Conservation (phyloP, 2,888 invertebrate genomes). For the Ecdyonurus torrentis region DNA sequence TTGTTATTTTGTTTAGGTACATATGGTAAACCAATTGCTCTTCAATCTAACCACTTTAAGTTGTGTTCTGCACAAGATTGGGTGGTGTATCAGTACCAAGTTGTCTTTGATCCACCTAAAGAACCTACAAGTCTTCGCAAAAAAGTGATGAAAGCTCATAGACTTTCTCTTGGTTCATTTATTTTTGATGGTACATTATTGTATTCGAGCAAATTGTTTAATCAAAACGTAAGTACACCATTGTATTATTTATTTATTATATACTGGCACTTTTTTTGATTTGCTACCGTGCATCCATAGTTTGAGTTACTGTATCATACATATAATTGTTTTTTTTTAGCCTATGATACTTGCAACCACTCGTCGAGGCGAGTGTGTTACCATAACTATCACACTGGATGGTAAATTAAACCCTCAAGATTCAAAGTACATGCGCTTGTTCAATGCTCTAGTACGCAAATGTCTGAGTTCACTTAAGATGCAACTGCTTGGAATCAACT, state of each 20-base stretch:
- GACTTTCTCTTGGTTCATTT: slow-evolving; percentile 19
- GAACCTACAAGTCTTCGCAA: background rate
- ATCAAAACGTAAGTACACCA: background rate
- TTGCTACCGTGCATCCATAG: too few species aligned
- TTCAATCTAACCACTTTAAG: background rate
- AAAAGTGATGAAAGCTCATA: background rate
- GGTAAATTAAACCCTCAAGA: background rate
- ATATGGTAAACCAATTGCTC: background rate
- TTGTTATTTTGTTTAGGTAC: too few species aligned
- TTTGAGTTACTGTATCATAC: too few species aligned
- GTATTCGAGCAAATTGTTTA: slow-evolving; percentile 14
- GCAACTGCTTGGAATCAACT: slow-evolving; percentile 17
- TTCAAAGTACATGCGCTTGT: background rate
- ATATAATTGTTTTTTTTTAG: too few species aligned
- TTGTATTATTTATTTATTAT: too few species aligned
- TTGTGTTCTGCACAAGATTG: background rate
- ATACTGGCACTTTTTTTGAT: too few species aligned
- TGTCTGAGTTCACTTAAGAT: background rate
- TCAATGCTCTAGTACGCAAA: background rate
- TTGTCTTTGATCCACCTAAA: background rate
- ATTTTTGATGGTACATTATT: slow-evolving; percentile 20
- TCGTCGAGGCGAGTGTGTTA: background rate
- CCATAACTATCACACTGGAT: background rate
- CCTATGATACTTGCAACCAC: background rate
- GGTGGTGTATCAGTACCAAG: background rate